Percentiles rank a stretch among this genome's conserved stretches.
Evolutionary conservation across 2,797 vertebrate species (phyloP).

Genomic region (Cossypha caffra): DNA sequence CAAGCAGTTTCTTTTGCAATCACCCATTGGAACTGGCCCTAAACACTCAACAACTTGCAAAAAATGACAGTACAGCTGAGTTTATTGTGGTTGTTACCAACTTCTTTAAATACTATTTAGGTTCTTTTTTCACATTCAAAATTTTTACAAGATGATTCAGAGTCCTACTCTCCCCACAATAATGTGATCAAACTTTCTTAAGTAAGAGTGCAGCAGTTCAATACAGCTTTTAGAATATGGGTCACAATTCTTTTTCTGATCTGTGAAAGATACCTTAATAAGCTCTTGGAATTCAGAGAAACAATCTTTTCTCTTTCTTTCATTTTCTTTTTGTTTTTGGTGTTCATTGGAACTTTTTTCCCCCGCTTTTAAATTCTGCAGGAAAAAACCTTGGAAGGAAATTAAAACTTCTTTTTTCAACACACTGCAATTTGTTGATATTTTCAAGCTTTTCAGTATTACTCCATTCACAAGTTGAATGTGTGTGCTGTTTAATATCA

Average conservation of each 20-base stretch:
- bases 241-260: slow-evolving; percentile 14
- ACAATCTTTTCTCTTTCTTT: slow-evolving; percentile 38
- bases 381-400: slow-evolving; percentile 81
- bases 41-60: neutral
- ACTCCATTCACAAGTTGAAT: slow-evolving; percentile 74
- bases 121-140: neutral
- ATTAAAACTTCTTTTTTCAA: slow-evolving; percentile 79
- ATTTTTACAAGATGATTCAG: neutral
- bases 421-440: slow-evolving; percentile 72
- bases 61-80: neutral
- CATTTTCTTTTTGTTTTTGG: slow-evolving; percentile 1
- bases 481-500: slow-evolving; percentile 76
- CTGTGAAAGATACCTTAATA: slow-evolving; percentile 33
- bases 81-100: neutral
- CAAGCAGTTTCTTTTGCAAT: neutral
- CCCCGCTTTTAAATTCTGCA: slow-evolving; percentile 67
- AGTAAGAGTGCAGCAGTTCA: neutral
- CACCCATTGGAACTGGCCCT: neutral
- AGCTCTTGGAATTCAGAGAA: slow-evolving; percentile 51
- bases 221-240: neutral
- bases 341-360: slow-evolving; percentile 62
- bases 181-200: neutral
- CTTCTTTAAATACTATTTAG: neutral
- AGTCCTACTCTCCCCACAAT: neutral
- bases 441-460: slow-evolving; percentile 77